Evolutionary conservation across 2,888 invertebrate genomes (phyloP), one percentile per base, ranked within the genome.

Genomic region (Callimorpha dominula): DNA sequence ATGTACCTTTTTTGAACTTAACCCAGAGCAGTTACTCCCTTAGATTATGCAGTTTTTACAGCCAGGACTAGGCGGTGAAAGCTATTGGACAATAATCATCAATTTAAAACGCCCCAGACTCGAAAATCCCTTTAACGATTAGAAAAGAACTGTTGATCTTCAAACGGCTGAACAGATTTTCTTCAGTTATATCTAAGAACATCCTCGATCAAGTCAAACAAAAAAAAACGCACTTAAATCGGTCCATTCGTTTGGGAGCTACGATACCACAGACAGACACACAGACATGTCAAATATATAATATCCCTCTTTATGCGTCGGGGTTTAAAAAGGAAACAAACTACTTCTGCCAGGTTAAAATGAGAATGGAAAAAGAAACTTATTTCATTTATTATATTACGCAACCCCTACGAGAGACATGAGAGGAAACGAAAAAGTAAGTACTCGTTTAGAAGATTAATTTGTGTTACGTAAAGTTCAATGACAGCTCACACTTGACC

Each of bases 401-500:
- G n/a, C 8, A n/a, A 9, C 6, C 31, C 2, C 31, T 52, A 52
- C 1, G 17, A 52, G 7, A n/a, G 54, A 54, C n/a, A n/a, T 3
- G 8, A n/a, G n/a, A 57, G n/a, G 20, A 57, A 11, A 11, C 60
- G 14, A 60, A 31, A n/a, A 60, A 31, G 31, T 31, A 11, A 60
- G 31, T 60, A 31, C 5, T 31, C 20, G 31, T 60, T 60, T 31
- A 17, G 40, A 52, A 12, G 20, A 71, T 40, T 12, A 57, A 57
- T 57, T 20, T 57, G 20, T 57, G n/a, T 20, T 11, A 11, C 15
- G 6, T 4, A 20, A 40, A n/a, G n/a, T 46, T 31, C 17, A 42
- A 66, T 60, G 7, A 57, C 46, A n/a, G 11, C 20, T 66, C 20
- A 8, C 65, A n/a, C 74, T 78, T 83, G 72, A 74, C 71, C 66